These are phyloP conservation scores for Rhipidura dahli DNA, from an alignment of 2,113 vertebrate species.

Conservation along the genomic window DNA sequence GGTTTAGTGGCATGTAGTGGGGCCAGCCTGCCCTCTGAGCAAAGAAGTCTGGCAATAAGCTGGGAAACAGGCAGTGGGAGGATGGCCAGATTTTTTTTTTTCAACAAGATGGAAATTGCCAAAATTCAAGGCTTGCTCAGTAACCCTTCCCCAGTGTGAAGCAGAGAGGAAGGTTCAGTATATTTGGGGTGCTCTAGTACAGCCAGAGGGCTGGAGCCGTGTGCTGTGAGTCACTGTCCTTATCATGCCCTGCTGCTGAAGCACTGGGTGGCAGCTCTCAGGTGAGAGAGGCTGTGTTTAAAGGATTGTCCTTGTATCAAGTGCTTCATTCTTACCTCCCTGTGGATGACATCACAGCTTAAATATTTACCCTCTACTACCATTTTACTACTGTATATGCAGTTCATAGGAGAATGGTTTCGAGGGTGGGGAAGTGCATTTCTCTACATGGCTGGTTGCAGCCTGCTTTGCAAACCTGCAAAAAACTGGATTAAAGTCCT, in stretches of 20 bases:
- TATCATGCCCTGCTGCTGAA: background rate
- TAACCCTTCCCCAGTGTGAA: background rate
- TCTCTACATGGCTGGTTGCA: background rate
- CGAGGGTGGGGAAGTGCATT: background rate
- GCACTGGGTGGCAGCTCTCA: background rate
- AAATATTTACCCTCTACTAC: slow-evolving; percentile 44
- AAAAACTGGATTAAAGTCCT: background rate
- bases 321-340: background rate
- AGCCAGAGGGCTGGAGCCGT: background rate
- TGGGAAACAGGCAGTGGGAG: rapidly evolving
- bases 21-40: background rate
- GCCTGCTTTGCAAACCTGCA: background rate
- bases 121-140: background rate
- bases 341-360: slow-evolving; percentile 3
- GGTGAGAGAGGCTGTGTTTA: background rate
- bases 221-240: background rate
- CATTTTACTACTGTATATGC: background rate
- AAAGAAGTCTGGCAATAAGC: background rate
- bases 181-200: background rate
- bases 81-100: background rate
- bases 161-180: background rate
- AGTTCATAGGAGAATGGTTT: background rate
- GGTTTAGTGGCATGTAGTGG: background rate
- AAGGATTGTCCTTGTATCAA: background rate
- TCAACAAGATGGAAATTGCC: background rate